Evolutionary conservation across 1,140 invertebrate species (phyloP).

Genomic region (Spodoptera litura): DNA sequence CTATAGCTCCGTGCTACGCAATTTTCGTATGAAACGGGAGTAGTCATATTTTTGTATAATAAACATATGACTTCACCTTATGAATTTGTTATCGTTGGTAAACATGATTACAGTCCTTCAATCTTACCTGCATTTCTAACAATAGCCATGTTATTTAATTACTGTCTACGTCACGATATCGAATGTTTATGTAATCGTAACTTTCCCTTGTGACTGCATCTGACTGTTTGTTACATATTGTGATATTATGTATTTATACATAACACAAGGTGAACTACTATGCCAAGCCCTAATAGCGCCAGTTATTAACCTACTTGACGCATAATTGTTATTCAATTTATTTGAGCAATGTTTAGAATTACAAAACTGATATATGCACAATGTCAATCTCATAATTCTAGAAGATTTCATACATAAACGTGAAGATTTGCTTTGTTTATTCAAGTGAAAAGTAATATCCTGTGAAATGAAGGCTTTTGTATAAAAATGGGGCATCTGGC

Average conservation of each 20-base stretch:
- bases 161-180: background rate
- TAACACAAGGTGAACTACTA: background rate
- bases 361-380: too few species aligned
- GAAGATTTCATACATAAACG: too few species aligned
- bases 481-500: slow-evolving; percentile 40
- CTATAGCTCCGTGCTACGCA: background rate
- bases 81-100: slow-evolving; percentile 11
- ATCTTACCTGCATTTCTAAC: slow-evolving; percentile 6
- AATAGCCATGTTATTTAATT: background rate
- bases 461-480: slow-evolving; percentile 43
- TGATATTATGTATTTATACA: slow-evolving; percentile 43
- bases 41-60: background rate
- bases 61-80: background rate
- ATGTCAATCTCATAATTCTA: too few species aligned
- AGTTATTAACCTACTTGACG: too few species aligned
- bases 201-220: slow-evolving; percentile 1
- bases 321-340: too few species aligned
- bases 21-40: background rate
- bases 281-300: too few species aligned
- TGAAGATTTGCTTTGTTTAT: too few species aligned
- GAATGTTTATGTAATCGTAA: background rate
- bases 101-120: slow-evolving; percentile 24
- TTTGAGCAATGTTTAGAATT: too few species aligned
- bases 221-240: slow-evolving; percentile 31
- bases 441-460: slow-evolving; percentile 33